Base-by-base conservation (phyloP, 2,888 invertebrate species). In the Cheilosia urbana region DNA sequence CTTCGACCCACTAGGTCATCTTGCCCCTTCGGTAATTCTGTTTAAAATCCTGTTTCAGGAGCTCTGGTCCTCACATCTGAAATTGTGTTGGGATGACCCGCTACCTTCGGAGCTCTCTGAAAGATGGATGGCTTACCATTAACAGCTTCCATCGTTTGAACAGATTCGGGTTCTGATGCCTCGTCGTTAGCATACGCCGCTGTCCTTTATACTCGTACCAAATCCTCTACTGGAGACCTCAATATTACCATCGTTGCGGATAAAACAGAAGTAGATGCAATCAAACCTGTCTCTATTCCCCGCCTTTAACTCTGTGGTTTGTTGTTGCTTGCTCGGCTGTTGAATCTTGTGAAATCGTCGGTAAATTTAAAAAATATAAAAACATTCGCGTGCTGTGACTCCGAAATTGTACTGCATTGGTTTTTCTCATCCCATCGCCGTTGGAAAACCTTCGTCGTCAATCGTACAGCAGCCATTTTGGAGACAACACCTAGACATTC, bases 321-420 rank as follows among this genome's bases (percentile, higher is more conserved):
- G n/a, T n/a, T n/a, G n/a, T n/a, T n/a, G n/a, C n/a, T n/a, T n/a
- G n/a, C n/a, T n/a, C n/a, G n/a, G n/a, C n/a, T n/a, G n/a, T n/a
- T 80, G 27, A 57, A 4, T 13, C 58, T 66, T 0, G 49, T 84
- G 0, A 80, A 66, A 68, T 27, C 24, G 6, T 73, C 80, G 0
- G 13, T 81, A 0, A 83, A 63, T 13, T 30, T 66, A 1, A 11
- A 49, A 4, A 68, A 58, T 17, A 55, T 49, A 7, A 63, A 47
- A 24, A 75, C 60, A 2, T 63, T 45, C 21, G 84, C 84, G 30
- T 87, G 79, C 84, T 88, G 88, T 2, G 90, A 91, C 68, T 90
- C 89, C 0, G 88, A 88, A 30, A 88, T 90, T n/a, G 88, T 89
- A 2, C 66, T 90, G 0, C 80, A 87, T 40, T 90, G 90, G 90